These are phyloP conservation scores for Rutilus rutilus DNA, from an alignment of 2,113 vertebrate species.

Conservation along the genomic window DNA sequence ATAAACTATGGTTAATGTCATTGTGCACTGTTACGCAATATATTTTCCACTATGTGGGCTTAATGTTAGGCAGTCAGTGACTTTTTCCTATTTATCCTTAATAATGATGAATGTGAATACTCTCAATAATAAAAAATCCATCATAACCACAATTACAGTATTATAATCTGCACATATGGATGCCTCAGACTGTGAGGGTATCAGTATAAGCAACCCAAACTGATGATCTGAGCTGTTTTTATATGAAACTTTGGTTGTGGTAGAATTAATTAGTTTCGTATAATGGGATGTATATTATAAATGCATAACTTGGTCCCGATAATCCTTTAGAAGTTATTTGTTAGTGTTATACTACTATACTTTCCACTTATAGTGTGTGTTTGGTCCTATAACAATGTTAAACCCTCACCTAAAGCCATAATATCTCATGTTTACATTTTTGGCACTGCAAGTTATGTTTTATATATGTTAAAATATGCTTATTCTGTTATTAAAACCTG, in stretches of 20 bases:
- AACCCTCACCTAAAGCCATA: constrained; percentile 40
- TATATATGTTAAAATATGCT: constrained; percentile 18
- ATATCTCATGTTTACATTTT: constrained; percentile 44
- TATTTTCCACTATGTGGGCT: constrained; percentile 58
- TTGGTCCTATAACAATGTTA: constrained; percentile 6
- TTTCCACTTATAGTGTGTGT: not conserved
- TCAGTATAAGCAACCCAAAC: not conserved
- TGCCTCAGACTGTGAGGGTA: constrained; percentile 20
- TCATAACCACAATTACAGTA: constrained; percentile 61
- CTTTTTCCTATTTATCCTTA: constrained; percentile 77
- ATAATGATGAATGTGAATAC: constrained; percentile 78
- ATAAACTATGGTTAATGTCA: constrained; percentile 59
- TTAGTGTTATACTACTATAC: not conserved
- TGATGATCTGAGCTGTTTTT: constrained; percentile 14
- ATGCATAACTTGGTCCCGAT: not conserved
- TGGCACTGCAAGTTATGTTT: constrained; percentile 24
- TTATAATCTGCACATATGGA: constrained; percentile 65
- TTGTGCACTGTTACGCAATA: constrained; percentile 70
- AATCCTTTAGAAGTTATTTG: not conserved
- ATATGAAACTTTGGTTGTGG: constrained; percentile 9
- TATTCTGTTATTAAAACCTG: constrained; percentile 32
- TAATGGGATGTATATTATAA: constrained; percentile 5
- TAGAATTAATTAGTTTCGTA: not conserved
- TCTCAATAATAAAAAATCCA: constrained; percentile 74
- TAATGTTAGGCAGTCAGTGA: constrained; percentile 46